Conservation (phyloP, 2,888 invertebrate genomes). For the Luperina testacea region DNA sequence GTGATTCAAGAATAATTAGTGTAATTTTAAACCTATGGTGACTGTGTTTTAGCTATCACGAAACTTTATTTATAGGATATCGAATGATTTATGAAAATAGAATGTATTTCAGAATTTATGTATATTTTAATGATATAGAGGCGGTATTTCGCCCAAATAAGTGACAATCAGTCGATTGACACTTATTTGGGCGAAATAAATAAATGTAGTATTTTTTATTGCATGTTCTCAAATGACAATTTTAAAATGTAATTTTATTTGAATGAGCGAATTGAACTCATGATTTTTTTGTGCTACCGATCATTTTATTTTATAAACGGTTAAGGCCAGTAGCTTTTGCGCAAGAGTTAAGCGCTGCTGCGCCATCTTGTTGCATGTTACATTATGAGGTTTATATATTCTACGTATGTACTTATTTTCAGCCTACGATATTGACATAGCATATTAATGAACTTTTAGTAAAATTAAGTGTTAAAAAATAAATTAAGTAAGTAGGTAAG, state of each 20-base stretch:
- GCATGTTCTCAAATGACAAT: background rate
- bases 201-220: background rate
- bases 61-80: slow-evolving; percentile 22
- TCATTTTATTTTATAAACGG: background rate
- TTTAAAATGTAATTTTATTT: slow-evolving; percentile 1
- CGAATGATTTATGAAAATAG: slow-evolving; percentile 4
- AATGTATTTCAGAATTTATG: slow-evolving; percentile 26
- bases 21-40: slow-evolving; percentile 41
- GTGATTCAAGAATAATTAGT: slow-evolving; percentile 24
- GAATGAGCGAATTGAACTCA: background rate
- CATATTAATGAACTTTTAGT: background rate
- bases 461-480: background rate
- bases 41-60: slow-evolving; percentile 55
- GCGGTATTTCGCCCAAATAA: slow-evolving; percentile 3
- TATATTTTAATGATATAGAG: slow-evolving; percentile 4
- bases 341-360: background rate
- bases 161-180: background rate
- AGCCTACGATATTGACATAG: background rate
- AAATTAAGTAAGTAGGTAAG: background rate
- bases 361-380: background rate
- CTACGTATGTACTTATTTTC: slow-evolving; percentile 18
- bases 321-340: background rate
- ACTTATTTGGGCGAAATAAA: no score
- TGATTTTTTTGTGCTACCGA: background rate
- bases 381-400: background rate